Base-by-base conservation (phyloP, 2,888 invertebrate species). In the Erebia ligea region DNA sequence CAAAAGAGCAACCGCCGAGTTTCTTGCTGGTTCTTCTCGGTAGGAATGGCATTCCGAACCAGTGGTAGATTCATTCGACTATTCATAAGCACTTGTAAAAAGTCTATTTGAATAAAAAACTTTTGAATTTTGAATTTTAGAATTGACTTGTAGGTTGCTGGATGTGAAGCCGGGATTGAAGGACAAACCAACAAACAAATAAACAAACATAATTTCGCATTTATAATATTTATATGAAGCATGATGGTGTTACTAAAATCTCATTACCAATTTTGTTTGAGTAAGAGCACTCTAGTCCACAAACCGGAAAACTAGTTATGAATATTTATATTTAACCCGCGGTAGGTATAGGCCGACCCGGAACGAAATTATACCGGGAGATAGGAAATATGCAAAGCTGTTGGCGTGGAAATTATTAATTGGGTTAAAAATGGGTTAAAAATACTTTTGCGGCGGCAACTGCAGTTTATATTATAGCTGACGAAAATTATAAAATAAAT, bases 291-390 rank as follows among this genome's bases (percentile, higher is more conserved):
- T 77, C 74, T 67, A 68, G 74, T 73, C 74, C 45, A 66, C 67
- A 69, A 69, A 65, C 75, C 73, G 78, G 76, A 75, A 75, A 76
- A 78, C 75, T 75, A 76, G 77, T 73, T 76, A 78, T 79, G 76
- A 79, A 79, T 79, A 79, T 79, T 79, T 76, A 79, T 79, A 76
- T 77, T 76, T 76, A 76, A 75, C 75, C 75, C 72, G 13, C 45
- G 19, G n/a, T 40, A 59, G 17, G 40, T 74, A 73, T 74, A 73
- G 76, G 77, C 74, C 67, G 68, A 62, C 68, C 74, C 68, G 70
- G 67, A 74, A 72, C 71, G 40, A 75, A 75, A 72, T 75, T 75
- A 72, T 70, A 70, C 69, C 13, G 56, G 57, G 58, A 61, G 68
- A 73, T 67, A 71, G 71, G 71, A 69, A 75, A 75, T 76, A 76